Evolutionary conservation across 2,888 invertebrate species (phyloP).

Genomic region (Netelia inedita): DNA sequence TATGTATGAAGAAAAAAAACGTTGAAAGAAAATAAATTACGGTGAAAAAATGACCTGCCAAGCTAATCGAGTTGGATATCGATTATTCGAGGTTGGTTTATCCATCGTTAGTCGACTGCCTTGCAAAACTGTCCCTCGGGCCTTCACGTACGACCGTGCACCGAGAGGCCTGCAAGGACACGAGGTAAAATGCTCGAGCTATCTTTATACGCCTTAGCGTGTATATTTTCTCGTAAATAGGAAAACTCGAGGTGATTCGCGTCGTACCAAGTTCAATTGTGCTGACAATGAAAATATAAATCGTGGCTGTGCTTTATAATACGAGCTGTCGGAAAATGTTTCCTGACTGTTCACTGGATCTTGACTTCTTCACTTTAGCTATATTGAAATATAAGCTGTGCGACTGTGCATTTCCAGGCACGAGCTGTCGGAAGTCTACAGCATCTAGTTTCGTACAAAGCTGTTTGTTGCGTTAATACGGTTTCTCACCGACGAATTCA

Average conservation of each 20-base stretch:
- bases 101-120: too few relatives aligned
- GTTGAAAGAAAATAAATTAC: too few relatives aligned
- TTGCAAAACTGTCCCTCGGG: too few relatives aligned
- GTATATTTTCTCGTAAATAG: neutral
- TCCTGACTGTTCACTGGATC: neutral
- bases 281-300: constrained; percentile 1
- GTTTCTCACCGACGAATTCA: neutral
- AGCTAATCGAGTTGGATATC: too few relatives aligned
- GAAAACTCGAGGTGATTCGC: neutral
- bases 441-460: neutral
- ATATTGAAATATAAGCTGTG: too few relatives aligned
- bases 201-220: neutral
- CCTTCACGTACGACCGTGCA: too few relatives aligned
- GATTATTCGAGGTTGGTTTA: too few relatives aligned
- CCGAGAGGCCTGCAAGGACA: neutral
- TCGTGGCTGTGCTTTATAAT: neutral
- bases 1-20: too few relatives aligned
- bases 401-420: neutral
- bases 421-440: constrained; percentile 12
- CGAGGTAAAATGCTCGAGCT: neutral
- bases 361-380: neutral
- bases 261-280: neutral
- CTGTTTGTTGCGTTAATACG: neutral
- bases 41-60: too few relatives aligned
- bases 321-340: neutral